Conservation (phyloP, 2,888 invertebrate species). For the Vesta saturnalis region DNA sequence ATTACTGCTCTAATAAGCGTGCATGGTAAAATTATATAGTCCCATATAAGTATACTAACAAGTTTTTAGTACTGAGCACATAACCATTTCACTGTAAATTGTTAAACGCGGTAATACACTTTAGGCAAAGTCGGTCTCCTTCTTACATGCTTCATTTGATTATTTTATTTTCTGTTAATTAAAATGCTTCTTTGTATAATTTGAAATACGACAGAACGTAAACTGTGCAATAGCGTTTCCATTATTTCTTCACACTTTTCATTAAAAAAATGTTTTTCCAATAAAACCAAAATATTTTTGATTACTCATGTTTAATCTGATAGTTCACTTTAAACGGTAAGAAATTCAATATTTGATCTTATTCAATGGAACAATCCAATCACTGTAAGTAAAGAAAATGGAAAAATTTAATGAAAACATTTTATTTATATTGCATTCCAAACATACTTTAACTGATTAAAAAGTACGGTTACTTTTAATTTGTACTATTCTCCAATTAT, state of each 20-base stretch:
- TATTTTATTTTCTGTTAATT: conserved; percentile 1
- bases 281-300: background rate
- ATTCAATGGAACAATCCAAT: background rate
- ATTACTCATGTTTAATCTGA: background rate
- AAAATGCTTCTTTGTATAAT: background rate
- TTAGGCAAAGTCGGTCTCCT: background rate
- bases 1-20: conserved; percentile 37
- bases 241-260: too few species aligned
- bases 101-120: conserved; percentile 25
- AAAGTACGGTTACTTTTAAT: too few species aligned
- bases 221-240: too few species aligned
- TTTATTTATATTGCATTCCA: too few species aligned
- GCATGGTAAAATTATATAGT: conserved; percentile 38
- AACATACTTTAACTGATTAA: too few species aligned
- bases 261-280: background rate
- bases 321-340: background rate
- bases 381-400: background rate
- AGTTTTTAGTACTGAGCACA: conserved; percentile 29
- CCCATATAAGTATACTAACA: conserved; percentile 37
- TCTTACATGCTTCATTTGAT: background rate
- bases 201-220: background rate
- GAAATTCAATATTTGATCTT: background rate
- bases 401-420: background rate
- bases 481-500: too few species aligned
- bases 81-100: conserved; percentile 24